These are phyloP conservation scores for Dromaius novaehollandiae DNA, from an alignment of 2,113 vertebrate species.

Conservation along the genomic window DNA sequence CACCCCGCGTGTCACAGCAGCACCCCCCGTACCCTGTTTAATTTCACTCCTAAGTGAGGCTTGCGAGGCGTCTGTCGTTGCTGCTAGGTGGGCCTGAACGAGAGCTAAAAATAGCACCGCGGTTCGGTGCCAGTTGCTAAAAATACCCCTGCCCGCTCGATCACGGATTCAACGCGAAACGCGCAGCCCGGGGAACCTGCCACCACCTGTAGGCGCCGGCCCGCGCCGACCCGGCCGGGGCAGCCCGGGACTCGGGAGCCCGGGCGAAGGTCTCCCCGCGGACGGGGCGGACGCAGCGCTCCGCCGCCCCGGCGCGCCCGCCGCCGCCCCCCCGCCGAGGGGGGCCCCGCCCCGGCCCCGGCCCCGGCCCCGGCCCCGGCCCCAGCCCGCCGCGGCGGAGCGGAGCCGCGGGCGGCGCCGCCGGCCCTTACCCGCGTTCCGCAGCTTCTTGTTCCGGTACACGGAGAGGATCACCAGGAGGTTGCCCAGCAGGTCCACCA, in stretches of 20 bases:
- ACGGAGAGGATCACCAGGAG: slow-evolving; percentile 94
- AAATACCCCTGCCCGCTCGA: slow-evolving; percentile 44
- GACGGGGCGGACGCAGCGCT: background rate
- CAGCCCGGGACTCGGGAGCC: background rate
- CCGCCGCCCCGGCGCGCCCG: background rate
- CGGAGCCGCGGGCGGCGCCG: background rate
- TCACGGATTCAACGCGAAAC: background rate
- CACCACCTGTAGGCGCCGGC: background rate
- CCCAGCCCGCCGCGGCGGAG: too few relatives aligned
- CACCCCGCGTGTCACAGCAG: background rate
- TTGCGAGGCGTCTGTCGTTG: background rate
- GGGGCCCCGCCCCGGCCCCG: too few relatives aligned
- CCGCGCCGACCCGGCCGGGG: background rate
- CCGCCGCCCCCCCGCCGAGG: background rate
- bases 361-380: too few relatives aligned
- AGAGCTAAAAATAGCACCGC: slow-evolving; percentile 37
- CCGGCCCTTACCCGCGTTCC: slow-evolving; percentile 78
- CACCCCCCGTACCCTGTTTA: background rate
- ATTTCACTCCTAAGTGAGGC: background rate
- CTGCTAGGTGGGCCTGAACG: background rate
- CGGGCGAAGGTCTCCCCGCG: background rate
- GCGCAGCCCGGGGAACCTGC: background rate
- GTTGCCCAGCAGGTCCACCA: slow-evolving; percentile 93
- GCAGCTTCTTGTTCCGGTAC: slow-evolving; percentile 91
- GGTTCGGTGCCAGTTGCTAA: slow-evolving; percentile 24